Evolutionary conservation across 2,113 vertebrate genomes (phyloP).

Genomic region (Pristiophorus japonicus): DNA sequence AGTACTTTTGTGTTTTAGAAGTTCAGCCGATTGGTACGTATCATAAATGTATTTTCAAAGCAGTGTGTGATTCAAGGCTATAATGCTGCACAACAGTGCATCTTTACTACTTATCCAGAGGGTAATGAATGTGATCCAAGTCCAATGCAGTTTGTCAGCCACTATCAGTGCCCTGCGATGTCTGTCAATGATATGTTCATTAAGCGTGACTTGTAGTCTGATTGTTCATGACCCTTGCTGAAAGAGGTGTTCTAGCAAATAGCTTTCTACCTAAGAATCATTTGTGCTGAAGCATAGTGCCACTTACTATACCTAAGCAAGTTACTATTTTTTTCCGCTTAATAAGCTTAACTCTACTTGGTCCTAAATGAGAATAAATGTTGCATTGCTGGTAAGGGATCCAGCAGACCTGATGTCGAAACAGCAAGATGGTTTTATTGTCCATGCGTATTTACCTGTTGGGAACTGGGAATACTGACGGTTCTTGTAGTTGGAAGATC

Average conservation of each 20-base stretch:
- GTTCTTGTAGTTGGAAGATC: conserved; percentile 34
- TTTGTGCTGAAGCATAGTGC: background rate
- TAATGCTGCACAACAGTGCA: background rate
- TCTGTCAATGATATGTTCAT: conserved; percentile 41
- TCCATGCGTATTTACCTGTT: background rate
- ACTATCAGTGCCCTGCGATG: conserved; percentile 40
- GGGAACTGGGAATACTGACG: background rate
- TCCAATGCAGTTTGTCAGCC: background rate
- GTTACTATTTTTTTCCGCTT: background rate
- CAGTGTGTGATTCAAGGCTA: background rate
- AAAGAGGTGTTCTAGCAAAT: background rate
- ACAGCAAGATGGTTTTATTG: background rate
- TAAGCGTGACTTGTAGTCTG: conserved; percentile 50
- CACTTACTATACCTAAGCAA: background rate
- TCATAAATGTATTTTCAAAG: background rate
- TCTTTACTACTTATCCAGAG: background rate
- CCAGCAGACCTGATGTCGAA: background rate
- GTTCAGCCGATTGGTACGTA: background rate
- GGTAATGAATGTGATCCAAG: conserved; percentile 11
- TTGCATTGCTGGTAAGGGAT: background rate
- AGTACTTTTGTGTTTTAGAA: background rate
- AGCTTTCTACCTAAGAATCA: background rate
- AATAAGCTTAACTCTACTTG: background rate
- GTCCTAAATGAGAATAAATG: background rate
- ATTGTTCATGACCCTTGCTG: conserved; percentile 48